Evolutionary conservation across 1,140 invertebrate genomes (phyloP), one percentile per base, ranked within the genome.

Genomic region (Theocolax elegans): DNA sequence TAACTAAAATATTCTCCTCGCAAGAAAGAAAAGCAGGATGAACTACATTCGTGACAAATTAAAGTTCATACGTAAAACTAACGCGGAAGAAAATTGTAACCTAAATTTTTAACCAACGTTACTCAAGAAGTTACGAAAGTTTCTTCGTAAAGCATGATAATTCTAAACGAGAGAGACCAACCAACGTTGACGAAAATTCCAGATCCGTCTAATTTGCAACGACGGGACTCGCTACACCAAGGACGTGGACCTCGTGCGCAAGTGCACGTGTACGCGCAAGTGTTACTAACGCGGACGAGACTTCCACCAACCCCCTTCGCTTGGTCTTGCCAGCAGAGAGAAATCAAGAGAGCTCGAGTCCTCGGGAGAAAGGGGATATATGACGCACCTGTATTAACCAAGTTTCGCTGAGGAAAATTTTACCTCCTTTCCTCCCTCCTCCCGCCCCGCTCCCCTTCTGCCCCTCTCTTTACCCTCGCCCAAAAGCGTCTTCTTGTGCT

Each of bases 181-280:
- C n/a, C n/a, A n/a, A n/a, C n/a, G 4, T 10, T 35, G 10, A 35
- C 31, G 31, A 35, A 6, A 6, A 35, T 68, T 60, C 21, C 83
- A 93, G 92, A 90, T 93, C 67, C 93, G 95, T 72, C 89, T 98
- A 68, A 92, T 96, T 77, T 99, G 97, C 87, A 90, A 91, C 74
- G 93, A 98, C 83, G 96, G 96, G 56, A 94, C 92, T 66, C 92
- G 94, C 56, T 97, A 96, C 88, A 95, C 95, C 80, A 96, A 97
- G 89, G 94, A 97, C 81, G 92, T 99, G 78, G 95, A 98, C 80
- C 94, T 99, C 79, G 94, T 99, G 80, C 91, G 96, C 78, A 98
- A 97, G 85, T 99, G 93, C 83, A 92, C 92, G 65, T 95, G 93
- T 86, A 91, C 91, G 71, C 92, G 93, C 83, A 94, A 94, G 87